A percentile compares a stretch with the other conserved stretches of the same genome.
Evolutionary conservation across 2,888 invertebrate genomes (phyloP).

Genomic region (Quadroppia sp.): DNA sequence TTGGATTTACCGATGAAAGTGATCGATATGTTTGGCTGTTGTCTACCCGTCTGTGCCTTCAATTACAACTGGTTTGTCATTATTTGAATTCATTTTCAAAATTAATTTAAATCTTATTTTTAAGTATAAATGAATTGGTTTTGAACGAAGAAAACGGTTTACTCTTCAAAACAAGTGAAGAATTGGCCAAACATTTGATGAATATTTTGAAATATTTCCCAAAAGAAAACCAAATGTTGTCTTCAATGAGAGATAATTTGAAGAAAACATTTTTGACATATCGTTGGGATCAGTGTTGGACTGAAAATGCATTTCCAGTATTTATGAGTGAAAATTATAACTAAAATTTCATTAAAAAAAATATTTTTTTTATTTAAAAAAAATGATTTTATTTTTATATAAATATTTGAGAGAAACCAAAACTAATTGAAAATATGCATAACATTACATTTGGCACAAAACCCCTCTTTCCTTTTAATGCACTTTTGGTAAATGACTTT

Average conservation of each 20-base stretch:
- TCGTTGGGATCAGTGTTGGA: conserved; percentile 52
- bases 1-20: conserved; percentile 99
- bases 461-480: background rate
- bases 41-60: conserved; percentile 85
- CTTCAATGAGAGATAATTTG: conserved; percentile 26
- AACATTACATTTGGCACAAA: conserved; percentile 17
- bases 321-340: conserved; percentile 46
- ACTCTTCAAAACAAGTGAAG: conserved; percentile 68
- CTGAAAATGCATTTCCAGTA: conserved; percentile 50
- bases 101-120: background rate
- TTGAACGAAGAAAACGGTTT: conserved; percentile 76
- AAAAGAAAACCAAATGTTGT: conserved; percentile 10
- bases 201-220: conserved; percentile 55
- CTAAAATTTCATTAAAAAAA: background rate
- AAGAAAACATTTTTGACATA: conserved; percentile 49
- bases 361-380: too few relatives aligned
- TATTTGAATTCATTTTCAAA: background rate
- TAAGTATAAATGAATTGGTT: conserved; percentile 65
- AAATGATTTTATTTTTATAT: too few relatives aligned
- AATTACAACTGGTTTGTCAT: conserved; percentile 70
- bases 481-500: background rate
- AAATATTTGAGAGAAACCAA: background rate
- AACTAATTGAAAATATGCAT: background rate
- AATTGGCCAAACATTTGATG: conserved; percentile 63
- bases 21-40: conserved; percentile 98